phyloP scores from a whole-genome alignment of 1,140 invertebrate species.

The Microplitis mediator region DNA sequence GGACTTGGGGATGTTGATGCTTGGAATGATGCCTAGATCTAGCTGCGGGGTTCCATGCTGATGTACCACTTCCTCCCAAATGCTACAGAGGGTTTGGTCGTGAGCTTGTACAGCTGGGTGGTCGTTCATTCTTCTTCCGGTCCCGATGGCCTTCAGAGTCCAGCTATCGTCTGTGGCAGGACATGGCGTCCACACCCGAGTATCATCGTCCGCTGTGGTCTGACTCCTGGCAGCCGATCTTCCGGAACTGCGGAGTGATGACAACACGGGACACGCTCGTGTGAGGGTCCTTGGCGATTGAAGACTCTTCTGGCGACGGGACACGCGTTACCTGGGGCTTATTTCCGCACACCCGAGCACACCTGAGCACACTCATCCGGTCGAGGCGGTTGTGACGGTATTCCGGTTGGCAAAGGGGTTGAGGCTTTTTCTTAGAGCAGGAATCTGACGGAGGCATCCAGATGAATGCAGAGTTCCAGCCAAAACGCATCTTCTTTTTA shows the following conservation, averaged over 20 bases:
- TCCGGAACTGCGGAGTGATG: not conserved
- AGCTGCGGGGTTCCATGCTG: not conserved
- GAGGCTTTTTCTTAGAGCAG: not conserved
- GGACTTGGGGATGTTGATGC: not conserved
- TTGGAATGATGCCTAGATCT: not conserved
- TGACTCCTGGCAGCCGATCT: not conserved
- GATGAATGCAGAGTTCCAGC: constrained; percentile 31
- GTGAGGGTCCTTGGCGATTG: not conserved
- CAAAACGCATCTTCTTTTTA: constrained; percentile 26
- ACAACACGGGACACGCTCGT: not conserved
- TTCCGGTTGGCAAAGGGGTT: not conserved
- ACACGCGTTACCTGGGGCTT: not conserved
- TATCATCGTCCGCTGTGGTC: not conserved
- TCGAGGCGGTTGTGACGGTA: not conserved
- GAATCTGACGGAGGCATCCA: not conserved
- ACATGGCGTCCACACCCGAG: not conserved
- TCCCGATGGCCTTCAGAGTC: not conserved
- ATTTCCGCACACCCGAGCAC: not conserved
- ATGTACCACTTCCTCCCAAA: not conserved
- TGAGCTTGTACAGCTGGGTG: not conserved
- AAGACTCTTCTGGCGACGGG: not conserved
- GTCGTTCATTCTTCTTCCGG: not conserved
- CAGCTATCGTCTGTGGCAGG: not conserved
- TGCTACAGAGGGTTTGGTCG: not conserved
- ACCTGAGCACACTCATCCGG: not conserved